A percentile compares a stretch with the other conserved stretches of the same genome.
phyloP scores from a whole-genome alignment of 1,140 invertebrate species.

The Chlorops oryzae region DNA sequence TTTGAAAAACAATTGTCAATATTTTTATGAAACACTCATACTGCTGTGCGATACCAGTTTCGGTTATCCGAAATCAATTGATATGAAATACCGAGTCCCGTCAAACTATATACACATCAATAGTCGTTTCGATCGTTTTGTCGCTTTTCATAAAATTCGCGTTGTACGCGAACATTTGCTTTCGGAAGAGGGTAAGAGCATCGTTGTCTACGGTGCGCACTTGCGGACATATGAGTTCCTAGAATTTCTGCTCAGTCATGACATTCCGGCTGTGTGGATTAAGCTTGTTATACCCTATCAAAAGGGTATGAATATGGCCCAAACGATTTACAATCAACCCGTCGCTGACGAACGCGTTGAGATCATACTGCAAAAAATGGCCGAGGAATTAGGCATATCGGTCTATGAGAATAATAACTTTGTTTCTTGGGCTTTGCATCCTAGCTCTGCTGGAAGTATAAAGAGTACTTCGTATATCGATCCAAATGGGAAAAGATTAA shows the following conservation, averaged over 20 bases:
- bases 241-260: constrained; percentile 26
- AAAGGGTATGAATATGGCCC: not conserved
- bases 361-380: constrained; percentile 23
- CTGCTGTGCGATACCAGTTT: constrained; percentile 19
- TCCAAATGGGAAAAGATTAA: too few species aligned
- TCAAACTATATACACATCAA: constrained; percentile 32
- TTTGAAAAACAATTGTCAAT: constrained; percentile 23
- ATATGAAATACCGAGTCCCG: constrained; percentile 1
- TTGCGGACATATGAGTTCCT: constrained; percentile 30
- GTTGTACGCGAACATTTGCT: constrained; percentile 13
- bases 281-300: constrained; percentile 19
- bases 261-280: constrained; percentile 5
- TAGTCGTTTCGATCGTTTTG: constrained; percentile 24
- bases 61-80: not conserved
- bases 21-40: constrained; percentile 31
- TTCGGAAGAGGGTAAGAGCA: not conserved
- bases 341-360: constrained; percentile 24
- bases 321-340: constrained; percentile 17
- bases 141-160: constrained; percentile 29
- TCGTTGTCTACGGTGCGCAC: constrained; percentile 28
- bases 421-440: too few species aligned
- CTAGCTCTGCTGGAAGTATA: too few species aligned
- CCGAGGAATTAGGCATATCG: constrained; percentile 15
- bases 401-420: too few species aligned
- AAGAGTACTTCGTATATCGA: too few species aligned